phyloP scores from a whole-genome alignment of 1,140 invertebrate species.

The Calliopsis andreniformis region DNA sequence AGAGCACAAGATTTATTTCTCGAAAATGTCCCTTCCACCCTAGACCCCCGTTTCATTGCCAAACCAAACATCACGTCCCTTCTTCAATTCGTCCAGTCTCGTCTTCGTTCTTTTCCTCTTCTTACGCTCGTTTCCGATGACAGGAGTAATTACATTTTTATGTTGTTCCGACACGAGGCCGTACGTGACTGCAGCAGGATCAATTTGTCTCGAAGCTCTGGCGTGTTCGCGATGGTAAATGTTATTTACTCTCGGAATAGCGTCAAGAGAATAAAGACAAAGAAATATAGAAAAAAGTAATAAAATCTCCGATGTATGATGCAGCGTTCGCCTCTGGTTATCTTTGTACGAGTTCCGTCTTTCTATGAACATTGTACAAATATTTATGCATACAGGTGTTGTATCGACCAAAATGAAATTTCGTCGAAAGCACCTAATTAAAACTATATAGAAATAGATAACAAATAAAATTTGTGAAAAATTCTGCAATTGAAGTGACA shows the following conservation, averaged over 20 bases:
- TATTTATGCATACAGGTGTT: constrained; percentile 20
- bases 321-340: constrained; percentile 29
- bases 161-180: constrained; percentile 65
- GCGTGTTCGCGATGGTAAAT: constrained; percentile 70
- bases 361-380: constrained; percentile 16
- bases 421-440: not conserved
- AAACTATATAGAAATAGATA: too few species aligned
- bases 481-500: too few species aligned
- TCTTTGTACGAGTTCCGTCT: not conserved
- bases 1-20: constrained; percentile 46
- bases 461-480: not conserved
- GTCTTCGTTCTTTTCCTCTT: constrained; percentile 1
- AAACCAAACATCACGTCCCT: constrained; percentile 65
- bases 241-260: constrained; percentile 68
- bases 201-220: constrained; percentile 66
- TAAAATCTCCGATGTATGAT: constrained; percentile 49
- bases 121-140: constrained; percentile 63
- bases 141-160: constrained; percentile 72
- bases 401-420: not conserved
- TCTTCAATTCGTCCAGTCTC: constrained; percentile 50
- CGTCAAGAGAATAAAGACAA: constrained; percentile 49
- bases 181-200: constrained; percentile 67
- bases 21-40: constrained; percentile 26
- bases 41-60: constrained; percentile 50
- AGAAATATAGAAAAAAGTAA: constrained; percentile 43